Percentiles rank a stretch among this genome's conserved stretches.
Evolutionary conservation across 1,140 invertebrate genomes (phyloP).

Genomic region (Zelostemma sp.): DNA sequence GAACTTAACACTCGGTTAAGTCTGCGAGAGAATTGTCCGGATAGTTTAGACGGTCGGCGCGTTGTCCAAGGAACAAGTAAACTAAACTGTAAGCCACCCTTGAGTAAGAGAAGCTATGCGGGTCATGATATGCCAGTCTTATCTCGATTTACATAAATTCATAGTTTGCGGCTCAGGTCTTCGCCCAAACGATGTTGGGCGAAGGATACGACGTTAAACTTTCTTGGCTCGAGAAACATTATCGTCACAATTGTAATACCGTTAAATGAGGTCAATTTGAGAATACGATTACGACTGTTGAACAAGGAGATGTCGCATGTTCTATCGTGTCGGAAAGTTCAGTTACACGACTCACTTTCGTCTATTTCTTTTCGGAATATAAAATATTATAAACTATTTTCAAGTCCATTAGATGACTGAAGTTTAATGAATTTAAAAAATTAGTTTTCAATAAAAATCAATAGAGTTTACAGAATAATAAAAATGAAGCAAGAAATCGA

Average conservation of each 20-base stretch:
- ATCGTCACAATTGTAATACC: constrained; percentile 36
- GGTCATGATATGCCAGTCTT: constrained; percentile 55
- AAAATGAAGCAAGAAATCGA: too few relatives aligned
- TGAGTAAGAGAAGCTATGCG: constrained; percentile 37
- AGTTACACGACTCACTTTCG: too few relatives aligned
- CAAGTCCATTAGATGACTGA: background rate
- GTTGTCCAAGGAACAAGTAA: constrained; percentile 27
- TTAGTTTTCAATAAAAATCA: too few relatives aligned
- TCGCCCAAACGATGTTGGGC: constrained; percentile 31
- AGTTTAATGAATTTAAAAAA: background rate
- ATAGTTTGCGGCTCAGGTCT: constrained; percentile 60
- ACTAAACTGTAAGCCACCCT: constrained; percentile 48
- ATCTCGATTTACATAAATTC: constrained; percentile 68
- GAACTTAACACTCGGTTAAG: constrained; percentile 47
- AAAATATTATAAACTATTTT: background rate
- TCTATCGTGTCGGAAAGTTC: background rate
- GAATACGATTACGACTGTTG: background rate
- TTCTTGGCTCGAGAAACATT: constrained; percentile 27
- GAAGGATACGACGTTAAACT: constrained; percentile 27
- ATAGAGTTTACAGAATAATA: too few relatives aligned
- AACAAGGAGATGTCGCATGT: background rate
- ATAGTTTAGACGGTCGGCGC: constrained; percentile 18
- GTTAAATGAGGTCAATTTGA: constrained; percentile 18
- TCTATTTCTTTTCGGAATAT: background rate
- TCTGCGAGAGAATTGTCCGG: constrained; percentile 36